Evolutionary conservation across 2,113 vertebrate genomes (phyloP).

Genomic region (Notiomystis cincta): DNA sequence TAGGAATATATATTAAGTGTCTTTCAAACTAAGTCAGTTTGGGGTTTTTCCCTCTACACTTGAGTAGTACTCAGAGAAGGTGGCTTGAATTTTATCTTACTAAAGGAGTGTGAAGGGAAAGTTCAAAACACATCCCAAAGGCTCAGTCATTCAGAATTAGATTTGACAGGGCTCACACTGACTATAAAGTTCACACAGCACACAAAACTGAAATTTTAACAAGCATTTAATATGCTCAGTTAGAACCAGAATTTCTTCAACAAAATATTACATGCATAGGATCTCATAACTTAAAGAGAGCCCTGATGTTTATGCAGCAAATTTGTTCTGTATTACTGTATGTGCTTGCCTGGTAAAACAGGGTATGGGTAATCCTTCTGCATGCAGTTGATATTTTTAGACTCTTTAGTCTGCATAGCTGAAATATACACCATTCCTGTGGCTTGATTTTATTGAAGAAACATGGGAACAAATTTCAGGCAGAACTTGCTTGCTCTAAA

Average conservation of each 20-base stretch:
- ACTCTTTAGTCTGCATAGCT: not conserved
- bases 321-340: not conserved
- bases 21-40: not conserved
- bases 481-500: not conserved
- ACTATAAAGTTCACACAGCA: not conserved
- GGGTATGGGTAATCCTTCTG: not conserved
- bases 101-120: not conserved
- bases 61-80: not conserved
- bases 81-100: not conserved
- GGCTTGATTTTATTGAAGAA: not conserved
- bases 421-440: not conserved
- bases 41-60: not conserved
- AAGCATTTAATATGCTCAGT: not conserved
- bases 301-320: not conserved
- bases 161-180: not conserved
- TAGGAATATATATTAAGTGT: not conserved
- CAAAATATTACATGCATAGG: not conserved
- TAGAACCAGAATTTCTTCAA: not conserved
- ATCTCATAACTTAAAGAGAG: not conserved
- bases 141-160: not conserved
- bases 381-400: not conserved
- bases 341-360: not conserved
- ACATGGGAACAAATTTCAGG: not conserved
- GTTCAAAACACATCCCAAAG: not conserved
- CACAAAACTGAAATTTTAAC: not conserved